Conservation (phyloP, 2,888 invertebrate species). For the Masnerella sp. region DNA sequence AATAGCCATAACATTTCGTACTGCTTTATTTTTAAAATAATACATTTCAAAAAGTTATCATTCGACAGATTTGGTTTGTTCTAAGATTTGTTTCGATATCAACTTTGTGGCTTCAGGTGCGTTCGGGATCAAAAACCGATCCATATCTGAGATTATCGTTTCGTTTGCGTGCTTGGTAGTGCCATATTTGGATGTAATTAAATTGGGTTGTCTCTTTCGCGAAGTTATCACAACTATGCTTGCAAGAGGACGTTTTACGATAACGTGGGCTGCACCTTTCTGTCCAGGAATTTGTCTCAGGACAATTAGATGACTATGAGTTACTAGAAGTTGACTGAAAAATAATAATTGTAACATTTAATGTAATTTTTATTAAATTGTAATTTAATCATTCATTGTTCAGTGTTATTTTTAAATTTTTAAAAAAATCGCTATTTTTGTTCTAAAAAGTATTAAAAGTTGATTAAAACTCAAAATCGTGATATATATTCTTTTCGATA, state of each 20-base stretch:
- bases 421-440: no score
- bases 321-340: conserved; percentile 89
- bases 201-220: conserved; percentile 94
- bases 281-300: conserved; percentile 88
- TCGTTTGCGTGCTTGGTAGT: conserved; percentile 86
- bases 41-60: conserved; percentile 60
- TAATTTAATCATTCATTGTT: no score
- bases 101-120: conserved; percentile 93
- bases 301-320: conserved; percentile 90
- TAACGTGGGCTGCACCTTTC: conserved; percentile 89
- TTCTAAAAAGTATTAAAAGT: no score
- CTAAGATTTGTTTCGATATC: conserved; percentile 92
- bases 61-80: conserved; percentile 78
- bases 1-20: conserved; percentile 45
- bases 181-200: conserved; percentile 98
- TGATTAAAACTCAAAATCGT: no score
- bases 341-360: conserved; percentile 10
- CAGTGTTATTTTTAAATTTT: no score
- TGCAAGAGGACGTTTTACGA: conserved; percentile 91
- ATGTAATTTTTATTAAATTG: no score
- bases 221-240: conserved; percentile 98
- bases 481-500: no score
- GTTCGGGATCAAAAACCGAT: conserved; percentile 94
- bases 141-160: conserved; percentile 91
- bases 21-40: conserved; percentile 40